Evolutionary conservation across 2,888 invertebrate species (phyloP).

Genomic region (Chymomyza amoena): DNA sequence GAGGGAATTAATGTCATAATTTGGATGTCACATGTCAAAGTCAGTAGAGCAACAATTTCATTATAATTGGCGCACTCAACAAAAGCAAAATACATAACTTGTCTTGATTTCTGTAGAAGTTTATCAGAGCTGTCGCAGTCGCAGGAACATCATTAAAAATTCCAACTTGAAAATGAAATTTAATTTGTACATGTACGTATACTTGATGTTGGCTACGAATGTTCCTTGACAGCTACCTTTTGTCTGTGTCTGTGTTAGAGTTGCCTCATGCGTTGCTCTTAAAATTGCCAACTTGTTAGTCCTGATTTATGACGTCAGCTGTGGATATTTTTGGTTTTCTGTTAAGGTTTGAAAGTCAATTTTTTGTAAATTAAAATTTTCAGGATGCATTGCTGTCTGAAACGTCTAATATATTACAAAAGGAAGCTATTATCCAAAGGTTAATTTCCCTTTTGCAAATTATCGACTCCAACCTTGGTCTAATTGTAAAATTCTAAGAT

Average conservation of each 20-base stretch:
- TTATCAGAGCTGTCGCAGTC: not conserved
- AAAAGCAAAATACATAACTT: not conserved
- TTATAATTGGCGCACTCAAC: not conserved
- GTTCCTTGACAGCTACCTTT: too few relatives aligned
- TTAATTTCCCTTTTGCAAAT: too few relatives aligned
- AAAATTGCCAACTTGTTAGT: slow-evolving; percentile 53
- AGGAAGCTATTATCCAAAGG: slow-evolving; percentile 33
- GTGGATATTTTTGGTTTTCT: slow-evolving; percentile 66
- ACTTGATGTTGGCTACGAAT: not conserved
- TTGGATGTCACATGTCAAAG: not conserved
- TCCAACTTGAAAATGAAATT: not conserved
- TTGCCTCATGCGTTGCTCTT: not conserved
- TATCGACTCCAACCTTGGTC: too few relatives aligned
- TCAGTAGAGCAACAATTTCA: not conserved
- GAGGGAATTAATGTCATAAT: not conserved
- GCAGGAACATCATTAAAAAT: not conserved
- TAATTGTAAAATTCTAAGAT: too few relatives aligned
- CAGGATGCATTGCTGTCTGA: too few relatives aligned
- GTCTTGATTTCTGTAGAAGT: not conserved
- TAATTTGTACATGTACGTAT: not conserved
- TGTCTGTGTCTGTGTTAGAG: too few relatives aligned
- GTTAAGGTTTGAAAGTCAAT: slow-evolving; percentile 25
- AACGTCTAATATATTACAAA: too few relatives aligned
- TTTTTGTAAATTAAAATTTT: slow-evolving; percentile 44
- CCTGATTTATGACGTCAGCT: slow-evolving; percentile 64